phyloP scores from a whole-genome alignment of 2,888 invertebrate genomes.

The Tachystola acroxantha region DNA sequence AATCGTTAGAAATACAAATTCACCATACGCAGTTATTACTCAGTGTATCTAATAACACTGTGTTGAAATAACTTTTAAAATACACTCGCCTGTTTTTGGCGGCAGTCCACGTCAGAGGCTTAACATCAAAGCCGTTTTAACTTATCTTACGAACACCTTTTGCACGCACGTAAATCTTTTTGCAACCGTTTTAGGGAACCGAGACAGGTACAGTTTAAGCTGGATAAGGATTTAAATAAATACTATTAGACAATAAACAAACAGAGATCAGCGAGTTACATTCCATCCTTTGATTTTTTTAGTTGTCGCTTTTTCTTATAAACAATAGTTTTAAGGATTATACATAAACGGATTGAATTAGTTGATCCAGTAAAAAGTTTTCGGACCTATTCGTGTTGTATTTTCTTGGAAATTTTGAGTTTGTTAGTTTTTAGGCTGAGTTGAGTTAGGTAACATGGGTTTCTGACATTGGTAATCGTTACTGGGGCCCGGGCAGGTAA shows the following conservation, averaged over 20 bases:
- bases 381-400: slow-evolving; percentile 42
- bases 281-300: slow-evolving; percentile 27
- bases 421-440: slow-evolving; percentile 14
- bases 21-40: too few relatives aligned
- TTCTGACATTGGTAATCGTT: slow-evolving; percentile 17
- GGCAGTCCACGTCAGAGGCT: slow-evolving; percentile 4
- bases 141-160: slow-evolving; percentile 48
- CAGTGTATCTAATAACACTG: neutral
- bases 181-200: slow-evolving; percentile 21
- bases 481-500: slow-evolving; percentile 24
- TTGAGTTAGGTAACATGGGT: slow-evolving; percentile 1
- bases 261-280: slow-evolving; percentile 47
- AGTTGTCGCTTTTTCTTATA: slow-evolving; percentile 29
- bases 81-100: neutral
- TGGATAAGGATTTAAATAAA: slow-evolving; percentile 66
- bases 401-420: slow-evolving; percentile 49
- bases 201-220: slow-evolving; percentile 70
- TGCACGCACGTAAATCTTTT: slow-evolving; percentile 63
- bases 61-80: neutral
- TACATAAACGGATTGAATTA: slow-evolving; percentile 62
- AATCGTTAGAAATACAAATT: too few relatives aligned
- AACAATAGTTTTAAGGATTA: slow-evolving; percentile 54
- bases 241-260: slow-evolving; percentile 70
- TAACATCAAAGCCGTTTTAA: slow-evolving; percentile 28
- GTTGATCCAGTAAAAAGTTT: slow-evolving; percentile 58